These are phyloP conservation scores for Antrozous pallidus DNA, from an alignment of 2,797 vertebrate genomes.

Conservation along the genomic window DNA sequence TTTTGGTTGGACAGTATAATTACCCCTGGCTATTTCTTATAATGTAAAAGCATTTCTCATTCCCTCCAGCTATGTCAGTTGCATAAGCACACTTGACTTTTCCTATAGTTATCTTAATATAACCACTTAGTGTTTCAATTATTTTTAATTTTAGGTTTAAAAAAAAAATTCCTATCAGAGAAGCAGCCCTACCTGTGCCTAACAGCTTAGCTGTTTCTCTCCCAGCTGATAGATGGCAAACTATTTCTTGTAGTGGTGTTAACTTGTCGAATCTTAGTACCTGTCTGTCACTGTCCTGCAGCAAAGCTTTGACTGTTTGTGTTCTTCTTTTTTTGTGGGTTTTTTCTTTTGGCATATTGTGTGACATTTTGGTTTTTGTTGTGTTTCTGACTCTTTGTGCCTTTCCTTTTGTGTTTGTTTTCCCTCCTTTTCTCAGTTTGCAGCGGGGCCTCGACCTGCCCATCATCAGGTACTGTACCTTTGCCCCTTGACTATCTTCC, in stretches of 20 bases:
- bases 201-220: conserved; percentile 56
- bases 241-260: neutral
- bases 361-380: conserved; percentile 83
- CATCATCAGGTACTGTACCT: conserved; percentile 97
- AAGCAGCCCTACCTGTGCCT: neutral
- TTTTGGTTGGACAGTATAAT: neutral
- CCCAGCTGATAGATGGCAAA: conserved; percentile 52
- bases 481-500: conserved; percentile 79
- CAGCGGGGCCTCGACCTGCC: conserved; percentile 97
- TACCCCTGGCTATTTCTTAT: conserved; percentile 20
- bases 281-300: conserved; percentile 82
- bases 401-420: conserved; percentile 92
- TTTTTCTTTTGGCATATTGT: conserved; percentile 80
- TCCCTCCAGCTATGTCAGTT: conserved; percentile 33
- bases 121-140: conserved; percentile 46
- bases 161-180: neutral
- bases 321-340: conserved; percentile 60
- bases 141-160: conserved; percentile 13
- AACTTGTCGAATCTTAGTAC: conserved; percentile 59
- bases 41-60: conserved; percentile 37
- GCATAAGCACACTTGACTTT: conserved; percentile 53
- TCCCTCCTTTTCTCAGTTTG: conserved; percentile 92
- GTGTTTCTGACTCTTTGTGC: conserved; percentile 87
- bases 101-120: conserved; percentile 47
- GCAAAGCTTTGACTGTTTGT: conserved; percentile 79